These are phyloP conservation scores for Nestor notabilis DNA, from an alignment of 2,113 vertebrate genomes.

Conservation along the genomic window DNA sequence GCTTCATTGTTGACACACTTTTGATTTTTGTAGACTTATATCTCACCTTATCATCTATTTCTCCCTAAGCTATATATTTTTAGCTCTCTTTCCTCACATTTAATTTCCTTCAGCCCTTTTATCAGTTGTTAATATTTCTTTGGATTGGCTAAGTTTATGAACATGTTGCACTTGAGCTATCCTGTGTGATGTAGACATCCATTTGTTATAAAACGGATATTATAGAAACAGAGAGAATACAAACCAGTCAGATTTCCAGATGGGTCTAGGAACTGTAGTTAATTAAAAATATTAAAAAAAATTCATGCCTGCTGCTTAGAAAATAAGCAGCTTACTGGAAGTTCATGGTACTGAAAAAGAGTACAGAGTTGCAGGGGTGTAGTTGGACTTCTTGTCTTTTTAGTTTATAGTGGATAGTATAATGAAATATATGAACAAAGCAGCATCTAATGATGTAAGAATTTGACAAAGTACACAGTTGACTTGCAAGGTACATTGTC, in stretches of 20 bases:
- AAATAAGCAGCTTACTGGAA: not conserved
- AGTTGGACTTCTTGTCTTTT: not conserved
- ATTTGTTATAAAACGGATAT: constrained; percentile 39
- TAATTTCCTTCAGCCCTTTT: constrained; percentile 64
- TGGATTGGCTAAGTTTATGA: constrained; percentile 10
- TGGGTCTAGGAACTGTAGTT: not conserved
- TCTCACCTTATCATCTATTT: constrained; percentile 40
- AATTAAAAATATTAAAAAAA: constrained; percentile 51
- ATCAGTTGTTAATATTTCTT: constrained; percentile 18
- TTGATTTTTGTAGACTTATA: not conserved
- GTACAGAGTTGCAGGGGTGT: not conserved
- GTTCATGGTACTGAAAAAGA: not conserved
- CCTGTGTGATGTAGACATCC: not conserved
- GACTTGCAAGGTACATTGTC: not conserved
- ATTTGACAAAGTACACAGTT: not conserved
- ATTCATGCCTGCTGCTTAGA: not conserved
- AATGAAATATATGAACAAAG: not conserved
- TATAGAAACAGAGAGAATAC: constrained; percentile 4
- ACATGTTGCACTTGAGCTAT: not conserved
- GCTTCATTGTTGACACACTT: not conserved
- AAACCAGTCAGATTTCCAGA: not conserved
- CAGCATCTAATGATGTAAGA: not conserved
- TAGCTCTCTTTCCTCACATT: constrained; percentile 41
- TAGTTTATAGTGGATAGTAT: not conserved
- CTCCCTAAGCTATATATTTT: not conserved